A percentile compares a stretch with the other conserved stretches of the same genome.
phyloP scores from a whole-genome alignment of 1,140 invertebrate genomes.

The Temnothorax longispinosus region DNA sequence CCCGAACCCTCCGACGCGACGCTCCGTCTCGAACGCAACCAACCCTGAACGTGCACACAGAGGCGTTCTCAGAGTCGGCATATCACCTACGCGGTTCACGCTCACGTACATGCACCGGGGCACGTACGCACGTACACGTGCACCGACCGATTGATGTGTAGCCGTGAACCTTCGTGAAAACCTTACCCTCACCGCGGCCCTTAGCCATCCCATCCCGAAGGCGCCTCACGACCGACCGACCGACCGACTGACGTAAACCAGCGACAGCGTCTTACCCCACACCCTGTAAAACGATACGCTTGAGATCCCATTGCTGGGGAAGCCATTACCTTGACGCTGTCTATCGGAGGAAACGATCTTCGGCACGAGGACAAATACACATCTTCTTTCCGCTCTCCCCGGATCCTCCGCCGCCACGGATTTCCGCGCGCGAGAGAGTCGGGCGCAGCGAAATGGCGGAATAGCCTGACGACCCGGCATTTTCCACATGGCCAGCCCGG shows the following conservation, averaged over 20 bases:
- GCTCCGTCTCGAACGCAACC: constrained; percentile 69
- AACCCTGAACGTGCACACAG: constrained; percentile 42
- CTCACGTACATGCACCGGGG: background rate
- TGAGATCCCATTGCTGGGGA: constrained; percentile 74
- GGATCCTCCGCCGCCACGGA: background rate
- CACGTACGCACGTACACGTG: background rate
- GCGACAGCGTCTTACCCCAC: constrained; percentile 65
- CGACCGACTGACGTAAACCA: constrained; percentile 66
- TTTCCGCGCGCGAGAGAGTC: constrained; percentile 32
- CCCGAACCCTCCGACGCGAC: constrained; percentile 64
- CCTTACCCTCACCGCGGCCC: background rate
- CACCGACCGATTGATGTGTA: constrained; percentile 36
- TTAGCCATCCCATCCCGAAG: background rate
- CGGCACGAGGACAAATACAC: constrained; percentile 49
- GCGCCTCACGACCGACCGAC: background rate
- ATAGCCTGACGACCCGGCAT: constrained; percentile 34
- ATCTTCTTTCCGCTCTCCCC: background rate
- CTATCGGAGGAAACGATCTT: constrained; percentile 62
- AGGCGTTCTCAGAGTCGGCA: background rate
- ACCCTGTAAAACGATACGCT: constrained; percentile 77
- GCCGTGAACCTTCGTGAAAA: constrained; percentile 55
- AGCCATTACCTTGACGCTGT: constrained; percentile 71
- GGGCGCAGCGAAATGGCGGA: constrained; percentile 34
- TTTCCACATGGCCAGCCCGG: constrained; percentile 37
- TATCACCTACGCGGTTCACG: constrained; percentile 6